Evolutionary conservation across 37 sponge, comb jelly and placozoan species (phyloP).

Genomic region (Beroe ovata): DNA sequence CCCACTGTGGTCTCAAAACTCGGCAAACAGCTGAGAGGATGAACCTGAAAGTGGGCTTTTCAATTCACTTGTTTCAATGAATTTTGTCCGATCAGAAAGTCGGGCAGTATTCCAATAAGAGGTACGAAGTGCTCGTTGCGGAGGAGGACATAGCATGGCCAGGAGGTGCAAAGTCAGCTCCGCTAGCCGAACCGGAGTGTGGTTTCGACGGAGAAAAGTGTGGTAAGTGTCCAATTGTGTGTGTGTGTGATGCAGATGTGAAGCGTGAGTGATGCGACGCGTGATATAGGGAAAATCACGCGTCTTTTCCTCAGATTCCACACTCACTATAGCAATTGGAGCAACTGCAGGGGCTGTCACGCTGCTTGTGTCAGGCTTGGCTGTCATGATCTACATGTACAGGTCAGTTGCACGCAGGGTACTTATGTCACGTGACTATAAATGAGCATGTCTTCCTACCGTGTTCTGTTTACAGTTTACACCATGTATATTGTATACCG

Average conservation of each 20-base stretch:
- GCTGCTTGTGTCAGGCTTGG: slow-evolving; percentile 3
- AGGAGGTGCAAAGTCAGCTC: slow-evolving; percentile 7
- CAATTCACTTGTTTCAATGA: too few species aligned
- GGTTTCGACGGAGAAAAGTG: slow-evolving; percentile 40
- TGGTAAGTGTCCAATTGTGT: too few species aligned
- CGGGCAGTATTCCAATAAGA: background rate
- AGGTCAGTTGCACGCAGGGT: background rate
- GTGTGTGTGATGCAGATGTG: too few species aligned
- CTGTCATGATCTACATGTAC: slow-evolving; percentile 56
- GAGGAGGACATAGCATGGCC: slow-evolving; percentile 64
- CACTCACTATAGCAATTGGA: background rate
- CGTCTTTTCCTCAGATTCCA: background rate
- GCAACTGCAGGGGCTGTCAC: background rate
- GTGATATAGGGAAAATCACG: too few species aligned
- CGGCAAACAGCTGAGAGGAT: too few species aligned
- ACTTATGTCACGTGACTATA: too few species aligned
- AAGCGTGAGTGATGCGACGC: too few species aligned
- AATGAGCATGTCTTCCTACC: too few species aligned
- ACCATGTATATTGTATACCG: too few species aligned
- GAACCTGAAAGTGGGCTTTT: too few species aligned
- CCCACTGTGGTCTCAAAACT: too few species aligned
- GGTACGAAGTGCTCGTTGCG: background rate
- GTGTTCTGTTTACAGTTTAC: too few species aligned
- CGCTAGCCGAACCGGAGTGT: slow-evolving; percentile 49
- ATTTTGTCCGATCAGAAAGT: slow-evolving; percentile 23